Evolutionary conservation across 2,797 vertebrate species (phyloP).

Genomic region (Cirrhinus mrigala): DNA sequence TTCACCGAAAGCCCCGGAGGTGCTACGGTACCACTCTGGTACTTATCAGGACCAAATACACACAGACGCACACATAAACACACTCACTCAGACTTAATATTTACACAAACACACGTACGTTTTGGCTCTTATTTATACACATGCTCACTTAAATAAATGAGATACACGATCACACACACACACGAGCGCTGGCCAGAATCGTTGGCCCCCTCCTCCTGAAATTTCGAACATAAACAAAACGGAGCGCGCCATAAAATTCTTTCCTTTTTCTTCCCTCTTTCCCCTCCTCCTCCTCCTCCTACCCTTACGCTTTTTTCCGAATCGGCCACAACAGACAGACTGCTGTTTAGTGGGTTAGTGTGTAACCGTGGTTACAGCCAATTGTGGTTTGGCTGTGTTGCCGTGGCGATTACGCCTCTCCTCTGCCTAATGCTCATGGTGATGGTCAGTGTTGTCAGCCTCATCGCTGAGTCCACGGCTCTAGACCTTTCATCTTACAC

Average conservation of each 20-base stretch:
- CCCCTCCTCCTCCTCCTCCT: background rate
- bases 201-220: conserved; percentile 30
- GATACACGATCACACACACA: background rate
- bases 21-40: conserved; percentile 17
- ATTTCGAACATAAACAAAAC: conserved; percentile 46
- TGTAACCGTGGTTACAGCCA: conserved; percentile 41
- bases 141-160: conserved; percentile 10
- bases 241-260: conserved; percentile 12
- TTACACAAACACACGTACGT: conserved; percentile 12
- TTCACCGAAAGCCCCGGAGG: conserved; percentile 3
- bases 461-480: background rate
- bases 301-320: background rate
- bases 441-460: conserved; percentile 17
- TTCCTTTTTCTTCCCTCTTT: background rate
- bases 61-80: background rate
- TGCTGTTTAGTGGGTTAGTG: conserved; percentile 45
- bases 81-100: conserved; percentile 23
- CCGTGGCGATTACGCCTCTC: conserved; percentile 2
- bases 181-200: background rate
- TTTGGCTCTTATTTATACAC: conserved; percentile 26
- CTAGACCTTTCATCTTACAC: background rate
- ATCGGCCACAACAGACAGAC: conserved; percentile 30
- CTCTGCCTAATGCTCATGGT: background rate
- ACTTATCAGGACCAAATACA: conserved; percentile 8
- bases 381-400: conserved; percentile 18